A percentile compares a stretch with the other conserved stretches of the same genome.
phyloP scores from a whole-genome alignment of 1,140 invertebrate species.

The Metaphire vulgaris region DNA sequence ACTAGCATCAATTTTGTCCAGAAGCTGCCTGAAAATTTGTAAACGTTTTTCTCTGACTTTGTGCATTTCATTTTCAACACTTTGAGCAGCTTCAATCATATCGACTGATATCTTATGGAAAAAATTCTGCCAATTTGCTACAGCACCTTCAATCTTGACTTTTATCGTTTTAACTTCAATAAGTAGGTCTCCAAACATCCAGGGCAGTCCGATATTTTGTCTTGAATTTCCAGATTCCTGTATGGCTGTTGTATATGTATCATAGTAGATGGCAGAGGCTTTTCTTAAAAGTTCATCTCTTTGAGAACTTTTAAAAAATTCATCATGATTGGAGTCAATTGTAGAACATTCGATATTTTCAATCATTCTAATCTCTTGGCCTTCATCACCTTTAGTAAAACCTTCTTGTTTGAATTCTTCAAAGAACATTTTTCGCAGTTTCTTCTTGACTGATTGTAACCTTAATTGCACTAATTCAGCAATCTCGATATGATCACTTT shows the following conservation, averaged over 20 bases:
- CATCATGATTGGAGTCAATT: too few species aligned
- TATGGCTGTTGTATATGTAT: neutral
- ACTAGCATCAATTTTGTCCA: neutral
- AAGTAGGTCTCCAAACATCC: neutral
- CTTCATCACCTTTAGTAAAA: neutral
- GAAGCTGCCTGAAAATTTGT: neutral
- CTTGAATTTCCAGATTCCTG: neutral
- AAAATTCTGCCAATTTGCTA: neutral
- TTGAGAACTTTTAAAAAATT: neutral
- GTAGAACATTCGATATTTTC: too few species aligned
- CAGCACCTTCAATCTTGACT: neutral
- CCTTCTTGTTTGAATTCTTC: neutral
- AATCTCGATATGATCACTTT: neutral
- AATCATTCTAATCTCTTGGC: too few species aligned
- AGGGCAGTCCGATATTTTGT: neutral
- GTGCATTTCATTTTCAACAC: neutral
- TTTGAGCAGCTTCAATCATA: neutral
- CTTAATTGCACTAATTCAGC: neutral
- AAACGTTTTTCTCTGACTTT: neutral
- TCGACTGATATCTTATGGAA: neutral
- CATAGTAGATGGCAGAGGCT: neutral
- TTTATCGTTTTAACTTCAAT: neutral
- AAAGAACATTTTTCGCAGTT: neutral
- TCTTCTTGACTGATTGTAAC: neutral
- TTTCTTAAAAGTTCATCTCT: neutral